Conservation (phyloP, 1,140 invertebrate genomes). For the silkworm (Bombyx mori) region DNA sequence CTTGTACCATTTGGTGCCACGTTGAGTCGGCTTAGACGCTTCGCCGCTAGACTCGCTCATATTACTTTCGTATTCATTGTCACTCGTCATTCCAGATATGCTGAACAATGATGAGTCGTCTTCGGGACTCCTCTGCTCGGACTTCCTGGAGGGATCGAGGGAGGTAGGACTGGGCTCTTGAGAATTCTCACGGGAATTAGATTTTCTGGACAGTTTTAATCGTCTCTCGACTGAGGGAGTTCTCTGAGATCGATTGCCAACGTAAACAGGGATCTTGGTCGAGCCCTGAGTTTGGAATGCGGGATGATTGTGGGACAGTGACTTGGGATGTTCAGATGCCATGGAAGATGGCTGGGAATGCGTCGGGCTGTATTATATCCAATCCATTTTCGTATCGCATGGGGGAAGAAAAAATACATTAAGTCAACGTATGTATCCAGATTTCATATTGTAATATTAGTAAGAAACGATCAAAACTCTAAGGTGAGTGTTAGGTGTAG, state of each 20-base stretch:
- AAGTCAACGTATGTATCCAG: constrained; percentile 11
- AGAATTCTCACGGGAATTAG: constrained; percentile 50
- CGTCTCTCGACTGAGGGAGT: constrained; percentile 49
- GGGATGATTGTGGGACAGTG: constrained; percentile 59
- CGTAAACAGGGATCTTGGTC: constrained; percentile 64
- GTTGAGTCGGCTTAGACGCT: constrained; percentile 63
- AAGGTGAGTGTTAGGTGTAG: no score
- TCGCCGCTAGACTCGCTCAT: constrained; percentile 68
- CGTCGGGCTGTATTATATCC: constrained; percentile 55
- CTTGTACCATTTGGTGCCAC: constrained; percentile 62
- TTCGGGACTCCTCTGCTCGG: constrained; percentile 68
- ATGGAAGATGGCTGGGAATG: constrained; percentile 70
- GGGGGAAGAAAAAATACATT: constrained; percentile 54
- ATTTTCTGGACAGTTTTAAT: constrained; percentile 39
- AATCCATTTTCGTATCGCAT: constrained; percentile 56
- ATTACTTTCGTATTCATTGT: constrained; percentile 68
- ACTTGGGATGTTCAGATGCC: constrained; percentile 61
- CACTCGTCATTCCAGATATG: constrained; percentile 70
- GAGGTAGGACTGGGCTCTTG: constrained; percentile 61
- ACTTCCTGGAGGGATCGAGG: constrained; percentile 54
- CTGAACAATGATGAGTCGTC: constrained; percentile 70
- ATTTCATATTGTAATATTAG: background rate
- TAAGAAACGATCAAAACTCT: no score
- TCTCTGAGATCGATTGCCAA: constrained; percentile 50
- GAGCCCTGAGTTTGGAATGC: constrained; percentile 65